These are phyloP conservation scores for Silurus meridionalis DNA, from an alignment of 2,113 vertebrate genomes.

Conservation along the genomic window DNA sequence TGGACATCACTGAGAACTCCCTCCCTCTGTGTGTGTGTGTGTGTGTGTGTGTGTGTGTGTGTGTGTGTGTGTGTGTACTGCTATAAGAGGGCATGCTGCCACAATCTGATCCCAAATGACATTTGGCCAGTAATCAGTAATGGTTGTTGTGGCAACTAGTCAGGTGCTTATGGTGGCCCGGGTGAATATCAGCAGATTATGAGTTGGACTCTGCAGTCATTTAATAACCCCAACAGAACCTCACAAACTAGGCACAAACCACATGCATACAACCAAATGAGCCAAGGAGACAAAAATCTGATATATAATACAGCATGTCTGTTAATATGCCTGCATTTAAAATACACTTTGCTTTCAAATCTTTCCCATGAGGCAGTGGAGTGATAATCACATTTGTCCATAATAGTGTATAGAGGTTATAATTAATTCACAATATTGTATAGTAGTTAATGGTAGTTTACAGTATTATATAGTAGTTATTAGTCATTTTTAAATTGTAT, in stretches of 20 bases:
- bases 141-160: constrained; percentile 45
- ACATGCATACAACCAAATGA: not conserved
- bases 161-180: not conserved
- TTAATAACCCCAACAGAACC: not conserved
- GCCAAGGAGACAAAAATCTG: not conserved
- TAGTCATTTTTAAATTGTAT: not conserved
- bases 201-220: constrained; percentile 1
- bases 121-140: constrained; percentile 38
- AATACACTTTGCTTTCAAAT: not conserved
- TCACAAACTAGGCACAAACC: not conserved
- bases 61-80: not conserved
- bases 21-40: not conserved
- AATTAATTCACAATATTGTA: not conserved
- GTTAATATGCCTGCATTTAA: not conserved
- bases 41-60: constrained; percentile 25
- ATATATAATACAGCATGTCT: not conserved
- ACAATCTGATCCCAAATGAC: constrained; percentile 32
- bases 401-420: not conserved
- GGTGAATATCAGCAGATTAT: not conserved
- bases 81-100: not conserved
- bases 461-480: not conserved
- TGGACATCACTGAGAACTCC: constrained; percentile 3
- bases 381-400: not conserved
- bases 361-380: not conserved
- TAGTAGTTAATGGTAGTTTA: not conserved